These are phyloP conservation scores for Punctoribates punctum DNA, from an alignment of 2,888 invertebrate species.

Conservation along the genomic window DNA sequence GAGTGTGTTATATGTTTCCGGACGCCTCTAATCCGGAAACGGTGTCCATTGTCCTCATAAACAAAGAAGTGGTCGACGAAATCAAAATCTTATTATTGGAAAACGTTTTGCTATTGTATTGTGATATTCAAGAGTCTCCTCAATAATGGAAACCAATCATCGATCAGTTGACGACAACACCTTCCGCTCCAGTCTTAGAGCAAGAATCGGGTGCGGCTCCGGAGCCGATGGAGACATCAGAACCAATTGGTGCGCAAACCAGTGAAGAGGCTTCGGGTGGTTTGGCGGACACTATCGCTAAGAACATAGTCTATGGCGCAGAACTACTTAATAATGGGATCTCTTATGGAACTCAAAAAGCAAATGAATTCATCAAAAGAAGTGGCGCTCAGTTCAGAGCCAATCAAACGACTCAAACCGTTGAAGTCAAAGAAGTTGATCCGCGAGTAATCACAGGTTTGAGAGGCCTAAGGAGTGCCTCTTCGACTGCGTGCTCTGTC, in stretches of 20 bases:
- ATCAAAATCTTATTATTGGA: constrained; percentile 25
- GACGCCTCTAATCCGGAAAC: not conserved
- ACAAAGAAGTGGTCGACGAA: constrained; percentile 28
- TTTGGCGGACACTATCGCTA: constrained; percentile 3
- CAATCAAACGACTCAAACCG: not conserved
- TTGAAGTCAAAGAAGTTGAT: constrained; percentile 1
- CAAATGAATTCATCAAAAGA: constrained; percentile 7
- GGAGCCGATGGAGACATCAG: constrained; percentile 15
- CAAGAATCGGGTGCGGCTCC: no score
- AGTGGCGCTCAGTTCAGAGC: constrained; percentile 15
- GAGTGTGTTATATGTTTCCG: constrained; percentile 25
- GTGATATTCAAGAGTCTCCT: constrained; percentile 6
- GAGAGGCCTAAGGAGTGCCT: not conserved
- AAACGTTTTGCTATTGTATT: constrained; percentile 25
- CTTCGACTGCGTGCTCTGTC: not conserved
- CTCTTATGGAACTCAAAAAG: constrained; percentile 28
- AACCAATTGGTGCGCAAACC: not conserved
- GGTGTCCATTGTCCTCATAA: not conserved
- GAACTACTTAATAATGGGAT: constrained; percentile 24
- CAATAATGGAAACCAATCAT: constrained; percentile 30
- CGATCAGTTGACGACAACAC: constrained; percentile 6
- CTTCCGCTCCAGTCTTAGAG: not conserved
- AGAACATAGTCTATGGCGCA: constrained; percentile 29
- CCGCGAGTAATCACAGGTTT: constrained; percentile 28
- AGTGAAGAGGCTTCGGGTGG: not conserved